Conservation (phyloP, 2,113 vertebrate genomes). For the Mesocricetus auratus region DNA sequence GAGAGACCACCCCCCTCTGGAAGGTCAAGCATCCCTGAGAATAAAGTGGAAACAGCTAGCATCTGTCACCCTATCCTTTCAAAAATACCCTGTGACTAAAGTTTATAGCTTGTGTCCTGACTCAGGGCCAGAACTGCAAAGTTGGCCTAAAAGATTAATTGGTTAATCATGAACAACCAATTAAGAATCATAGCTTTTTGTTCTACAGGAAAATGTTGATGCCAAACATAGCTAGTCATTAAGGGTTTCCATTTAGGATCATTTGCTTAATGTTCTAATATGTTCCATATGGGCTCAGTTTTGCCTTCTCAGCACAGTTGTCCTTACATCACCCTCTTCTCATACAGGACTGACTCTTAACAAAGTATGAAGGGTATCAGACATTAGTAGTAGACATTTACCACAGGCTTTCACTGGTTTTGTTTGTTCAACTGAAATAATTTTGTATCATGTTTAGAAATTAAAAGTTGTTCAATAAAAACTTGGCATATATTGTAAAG, state of each 20-base stretch:
- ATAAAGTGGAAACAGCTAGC: background rate
- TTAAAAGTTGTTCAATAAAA: constrained; percentile 13
- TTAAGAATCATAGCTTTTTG: constrained; percentile 23
- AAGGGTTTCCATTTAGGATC: constrained; percentile 30
- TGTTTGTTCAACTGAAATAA: constrained; percentile 30
- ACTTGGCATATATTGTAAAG: background rate
- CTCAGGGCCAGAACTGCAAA: background rate
- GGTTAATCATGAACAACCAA: constrained; percentile 43
- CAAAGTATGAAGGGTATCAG: background rate
- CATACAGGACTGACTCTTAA: constrained; percentile 2
- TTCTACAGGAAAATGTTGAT: constrained; percentile 45
- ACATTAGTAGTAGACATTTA: background rate
- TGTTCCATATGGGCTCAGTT: constrained; percentile 8
- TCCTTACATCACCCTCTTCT: background rate
- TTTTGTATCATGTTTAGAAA: background rate
- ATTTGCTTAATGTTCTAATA: constrained; percentile 28
- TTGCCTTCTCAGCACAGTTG: background rate
- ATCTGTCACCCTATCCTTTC: background rate
- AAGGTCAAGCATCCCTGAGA: background rate
- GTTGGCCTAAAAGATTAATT: constrained; percentile 39
- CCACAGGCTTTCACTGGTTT: background rate
- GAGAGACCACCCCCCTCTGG: background rate
- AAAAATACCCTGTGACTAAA: background rate
- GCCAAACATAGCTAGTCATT: constrained; percentile 33
- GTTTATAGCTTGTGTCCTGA: background rate